Evolutionary conservation across 30 jellyfish, hydroid and myxozoan genomes (phyloP).

Genomic region (Mastigias papua): DNA sequence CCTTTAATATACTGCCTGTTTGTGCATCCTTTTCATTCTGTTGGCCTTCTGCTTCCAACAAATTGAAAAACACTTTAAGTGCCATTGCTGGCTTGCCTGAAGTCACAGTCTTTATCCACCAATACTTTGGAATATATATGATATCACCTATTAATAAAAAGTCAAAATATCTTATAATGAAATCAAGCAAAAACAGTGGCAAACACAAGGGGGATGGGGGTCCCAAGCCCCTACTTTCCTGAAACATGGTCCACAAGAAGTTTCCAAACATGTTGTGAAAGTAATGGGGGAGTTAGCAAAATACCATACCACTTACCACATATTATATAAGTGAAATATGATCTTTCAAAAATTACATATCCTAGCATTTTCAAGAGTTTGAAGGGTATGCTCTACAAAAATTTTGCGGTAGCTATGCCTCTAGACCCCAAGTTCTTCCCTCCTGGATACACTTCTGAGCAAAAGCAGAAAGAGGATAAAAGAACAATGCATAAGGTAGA

Average conservation of each 20-base stretch:
- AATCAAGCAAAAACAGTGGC: too few relatives aligned
- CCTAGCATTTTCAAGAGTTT: too few relatives aligned
- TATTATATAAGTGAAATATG: too few relatives aligned
- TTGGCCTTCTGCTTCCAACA: not conserved
- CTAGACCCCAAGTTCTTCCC: not conserved
- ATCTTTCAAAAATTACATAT: too few relatives aligned
- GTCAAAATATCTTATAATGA: not conserved
- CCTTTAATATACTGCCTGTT: not conserved
- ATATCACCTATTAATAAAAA: slow-evolving; percentile 69
- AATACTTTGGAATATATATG: slow-evolving; percentile 68
- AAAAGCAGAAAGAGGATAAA: too few relatives aligned
- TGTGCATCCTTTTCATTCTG: not conserved
- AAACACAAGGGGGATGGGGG: too few relatives aligned
- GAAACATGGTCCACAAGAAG: not conserved
- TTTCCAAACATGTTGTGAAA: not conserved
- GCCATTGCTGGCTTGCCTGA: slow-evolving; percentile 22
- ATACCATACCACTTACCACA: too few relatives aligned
- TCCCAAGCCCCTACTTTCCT: too few relatives aligned
- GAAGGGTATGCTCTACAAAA: too few relatives aligned
- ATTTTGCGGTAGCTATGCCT: not conserved
- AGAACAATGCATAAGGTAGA: too few relatives aligned
- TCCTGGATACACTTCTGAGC: too few relatives aligned
- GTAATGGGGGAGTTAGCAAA: not conserved
- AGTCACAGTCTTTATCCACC: slow-evolving; percentile 69
- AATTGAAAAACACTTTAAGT: slow-evolving; percentile 57